Evolutionary conservation across 2,888 invertebrate genomes (phyloP), one percentile per base, ranked within the genome.

Genomic region (Artemia sinica): DNA sequence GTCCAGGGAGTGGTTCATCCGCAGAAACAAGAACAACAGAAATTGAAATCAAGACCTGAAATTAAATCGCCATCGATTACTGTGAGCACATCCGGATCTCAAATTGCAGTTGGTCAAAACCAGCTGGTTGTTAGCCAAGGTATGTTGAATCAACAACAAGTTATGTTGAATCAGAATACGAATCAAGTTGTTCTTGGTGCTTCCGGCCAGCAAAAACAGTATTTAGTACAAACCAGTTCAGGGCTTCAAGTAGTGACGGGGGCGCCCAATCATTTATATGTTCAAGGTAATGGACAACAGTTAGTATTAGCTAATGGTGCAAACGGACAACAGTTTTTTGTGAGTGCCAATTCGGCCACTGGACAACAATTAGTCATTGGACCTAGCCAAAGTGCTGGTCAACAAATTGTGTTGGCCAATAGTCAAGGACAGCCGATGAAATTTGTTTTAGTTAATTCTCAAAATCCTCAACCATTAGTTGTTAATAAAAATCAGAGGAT

Each of bases 401-500:
- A 58, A 10, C 63, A 58, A 58, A 58, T 58, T 10, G 63, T 58
- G 63, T 10, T 58, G 67, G 18, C 69, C 9, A 69, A 63, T 50
- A 63, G 67, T 18, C 67, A 67, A 28, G 71, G 71, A 28, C 72
- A 72, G 67, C 69, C 68, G 49, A 65, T 72, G 51, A 68, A 71
- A 18, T 67, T 50, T 49, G 69, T 58, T 10, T 28, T 58, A 18
- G 28, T 58, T 18, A 58, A 58, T 28, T 58, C 63, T n/a, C 63
- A 58, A 28, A 58, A 58, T 28, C n/a, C n/a, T 58, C 63, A 58
- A 58, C 11, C n/a, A 10, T 18, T 58, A 9, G 63, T 58, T n/a
- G n/a, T 58, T 9, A 58, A 58, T 28, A 66, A 50, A 14, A 18
- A 66, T 18, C 18, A 48, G 49, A 41, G 48, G 67, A 10, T 49